Conservation (phyloP, 2,113 vertebrate genomes). For the Perca flavescens region DNA sequence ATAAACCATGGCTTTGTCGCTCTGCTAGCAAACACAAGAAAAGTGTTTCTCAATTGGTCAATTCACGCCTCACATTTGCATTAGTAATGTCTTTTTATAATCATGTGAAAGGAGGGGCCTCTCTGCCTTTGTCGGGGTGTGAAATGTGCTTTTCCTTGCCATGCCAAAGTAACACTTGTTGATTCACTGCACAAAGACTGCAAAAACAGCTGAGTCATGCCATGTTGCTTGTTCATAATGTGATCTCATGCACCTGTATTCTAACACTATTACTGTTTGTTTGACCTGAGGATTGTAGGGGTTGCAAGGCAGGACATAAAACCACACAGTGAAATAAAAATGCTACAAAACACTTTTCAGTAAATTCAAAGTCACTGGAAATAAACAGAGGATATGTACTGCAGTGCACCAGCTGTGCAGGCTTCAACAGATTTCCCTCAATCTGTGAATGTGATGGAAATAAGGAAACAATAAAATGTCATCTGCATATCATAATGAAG, state of each 20-base stretch:
- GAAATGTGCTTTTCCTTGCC: neutral
- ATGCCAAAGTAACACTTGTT: neutral
- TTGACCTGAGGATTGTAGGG: neutral
- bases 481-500: constrained; percentile 59
- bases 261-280: neutral
- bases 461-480: constrained; percentile 46
- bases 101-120: rapidly evolving
- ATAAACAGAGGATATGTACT: neutral
- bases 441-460: constrained; percentile 59
- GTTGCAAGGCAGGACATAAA: neutral
- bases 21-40: neutral
- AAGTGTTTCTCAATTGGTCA: neutral
- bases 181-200: neutral
- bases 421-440: constrained; percentile 54
- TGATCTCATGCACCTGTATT: neutral
- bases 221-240: neutral
- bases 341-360: neutral
- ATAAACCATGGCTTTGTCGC: neutral
- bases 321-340: neutral
- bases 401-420: constrained; percentile 49
- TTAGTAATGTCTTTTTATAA: neutral
- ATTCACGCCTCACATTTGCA: neutral
- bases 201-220: neutral
- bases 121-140: neutral
- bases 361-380: neutral